phyloP scores from a whole-genome alignment of 1,140 invertebrate genomes.

The Helicoverpa armigera region DNA sequence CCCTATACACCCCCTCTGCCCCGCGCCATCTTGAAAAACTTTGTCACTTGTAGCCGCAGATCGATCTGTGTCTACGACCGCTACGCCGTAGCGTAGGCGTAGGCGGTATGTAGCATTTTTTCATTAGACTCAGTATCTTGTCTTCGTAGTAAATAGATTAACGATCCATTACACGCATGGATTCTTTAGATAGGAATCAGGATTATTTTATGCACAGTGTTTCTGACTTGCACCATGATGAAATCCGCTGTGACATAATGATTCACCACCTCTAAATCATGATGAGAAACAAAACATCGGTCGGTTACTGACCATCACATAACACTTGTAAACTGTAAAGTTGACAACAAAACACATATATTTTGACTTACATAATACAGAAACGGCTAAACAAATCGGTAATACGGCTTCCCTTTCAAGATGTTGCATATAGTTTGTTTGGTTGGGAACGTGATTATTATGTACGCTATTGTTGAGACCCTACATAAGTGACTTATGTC shows the following conservation, averaged over 20 bases:
- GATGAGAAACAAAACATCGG: background rate
- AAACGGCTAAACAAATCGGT: slow-evolving; percentile 7
- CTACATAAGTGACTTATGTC: slow-evolving; percentile 79
- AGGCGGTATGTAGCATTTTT: slow-evolving; percentile 54
- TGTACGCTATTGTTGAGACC: slow-evolving; percentile 65
- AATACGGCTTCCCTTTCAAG: slow-evolving; percentile 28
- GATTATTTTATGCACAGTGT: background rate
- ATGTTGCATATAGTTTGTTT: slow-evolving; percentile 44
- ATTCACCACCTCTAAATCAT: slow-evolving; percentile 5
- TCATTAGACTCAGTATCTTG: slow-evolving; percentile 36
- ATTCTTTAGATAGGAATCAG: background rate
- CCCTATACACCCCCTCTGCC: slow-evolving; percentile 65
- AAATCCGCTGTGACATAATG: background rate
- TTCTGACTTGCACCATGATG: background rate
- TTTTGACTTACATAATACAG: background rate
- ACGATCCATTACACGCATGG: background rate
- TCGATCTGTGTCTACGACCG: slow-evolving; percentile 83
- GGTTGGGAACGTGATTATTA: slow-evolving; percentile 54
- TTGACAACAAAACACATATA: background rate
- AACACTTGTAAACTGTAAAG: background rate
- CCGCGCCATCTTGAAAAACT: slow-evolving; percentile 85
- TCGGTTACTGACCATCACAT: background rate
- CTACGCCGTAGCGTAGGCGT: slow-evolving; percentile 73
- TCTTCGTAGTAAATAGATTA: background rate
- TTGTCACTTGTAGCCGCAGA: slow-evolving; percentile 85